Evolutionary conservation across 2,113 vertebrate genomes (phyloP).

Genomic region (Psittacula cyanocephala): DNA sequence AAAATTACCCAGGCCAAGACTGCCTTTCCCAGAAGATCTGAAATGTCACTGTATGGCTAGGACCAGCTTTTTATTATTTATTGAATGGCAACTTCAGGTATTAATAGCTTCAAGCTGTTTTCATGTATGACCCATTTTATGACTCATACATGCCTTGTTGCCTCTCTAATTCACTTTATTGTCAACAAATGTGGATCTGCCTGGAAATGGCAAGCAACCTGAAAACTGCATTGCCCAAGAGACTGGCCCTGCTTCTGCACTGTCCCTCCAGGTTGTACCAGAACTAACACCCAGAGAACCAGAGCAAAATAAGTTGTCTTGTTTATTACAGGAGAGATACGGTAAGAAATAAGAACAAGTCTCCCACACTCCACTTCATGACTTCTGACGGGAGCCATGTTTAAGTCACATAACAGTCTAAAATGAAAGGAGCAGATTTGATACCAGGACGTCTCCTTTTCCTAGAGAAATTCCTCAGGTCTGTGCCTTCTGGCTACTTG

Average conservation of each 20-base stretch:
- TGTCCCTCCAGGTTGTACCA: not conserved
- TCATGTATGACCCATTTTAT: not conserved
- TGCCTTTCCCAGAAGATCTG: not conserved
- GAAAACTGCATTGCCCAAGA: not conserved
- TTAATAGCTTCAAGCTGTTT: conserved; percentile 41
- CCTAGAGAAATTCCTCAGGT: not conserved
- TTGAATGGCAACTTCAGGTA: not conserved
- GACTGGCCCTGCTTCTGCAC: fast-evolving
- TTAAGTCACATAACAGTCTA: not conserved
- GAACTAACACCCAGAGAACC: not conserved
- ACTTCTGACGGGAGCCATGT: not conserved
- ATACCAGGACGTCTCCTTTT: not conserved
- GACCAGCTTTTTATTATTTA: not conserved
- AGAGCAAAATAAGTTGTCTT: not conserved
- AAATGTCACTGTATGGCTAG: not conserved
- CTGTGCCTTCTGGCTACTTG: not conserved
- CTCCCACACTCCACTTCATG: not conserved
- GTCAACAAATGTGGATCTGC: conserved; percentile 10
- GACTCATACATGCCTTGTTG: not conserved
- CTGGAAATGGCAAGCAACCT: not conserved
- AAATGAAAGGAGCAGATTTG: not conserved
- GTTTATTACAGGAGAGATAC: not conserved
- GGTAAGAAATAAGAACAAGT: not conserved
- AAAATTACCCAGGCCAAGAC: not conserved
- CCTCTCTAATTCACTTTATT: not conserved